Evolutionary conservation across 30 jellyfish, hydroid and myxozoan species (phyloP), one percentile per base, ranked within the genome.

Genomic region (Nemopilema nomurai): DNA sequence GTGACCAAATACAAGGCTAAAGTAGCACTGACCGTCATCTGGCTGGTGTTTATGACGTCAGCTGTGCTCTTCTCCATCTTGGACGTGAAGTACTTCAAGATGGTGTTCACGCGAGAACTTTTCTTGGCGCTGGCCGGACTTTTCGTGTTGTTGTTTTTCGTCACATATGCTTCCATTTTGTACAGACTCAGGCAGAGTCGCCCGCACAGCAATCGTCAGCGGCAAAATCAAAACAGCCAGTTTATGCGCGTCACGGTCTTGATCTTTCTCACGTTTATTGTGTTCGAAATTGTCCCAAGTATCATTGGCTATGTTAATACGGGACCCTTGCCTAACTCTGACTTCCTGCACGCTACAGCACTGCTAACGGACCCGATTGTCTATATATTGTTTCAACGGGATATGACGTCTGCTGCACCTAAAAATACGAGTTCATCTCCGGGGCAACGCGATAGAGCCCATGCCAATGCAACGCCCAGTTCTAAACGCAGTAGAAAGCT

Each of bases 241-340:
- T 63, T 63, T 18, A 24, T 24, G 8, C 72, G 29, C 18, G 72
- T 63, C 29, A 63, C 72, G 16, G 7, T 8, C 29, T 3, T 63
- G 72, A 63, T 63, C 7, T 6, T 63, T n/a, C 8, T 63, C 16
- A 63, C 72, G 18, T 63, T 63, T 63, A 6, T 63, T n/a, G 8
- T 63, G 18, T 63, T 63, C 29, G 72, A 63, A 63, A 24, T 63
- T 63, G 29, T 63, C 29, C 72, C 72, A 63, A 63, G 29, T 24
- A 18, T 63, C 26, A 24, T 63, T 3, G 72, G 72, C 7, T 63
- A 19, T 63, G n/a, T 63, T 18, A 63, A 63, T 24, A 63, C 7
- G 72, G 72, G 72, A 63, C 72, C 72, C 26, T 63, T 63, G 29
- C 72, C 72, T 4, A 63, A n/a, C 18, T n/a, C 72, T 63, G 72